Evolutionary conservation across 2,797 vertebrate genomes (phyloP), one percentile per base, ranked within the genome.

Genomic region (Urophycis tenuis): DNA sequence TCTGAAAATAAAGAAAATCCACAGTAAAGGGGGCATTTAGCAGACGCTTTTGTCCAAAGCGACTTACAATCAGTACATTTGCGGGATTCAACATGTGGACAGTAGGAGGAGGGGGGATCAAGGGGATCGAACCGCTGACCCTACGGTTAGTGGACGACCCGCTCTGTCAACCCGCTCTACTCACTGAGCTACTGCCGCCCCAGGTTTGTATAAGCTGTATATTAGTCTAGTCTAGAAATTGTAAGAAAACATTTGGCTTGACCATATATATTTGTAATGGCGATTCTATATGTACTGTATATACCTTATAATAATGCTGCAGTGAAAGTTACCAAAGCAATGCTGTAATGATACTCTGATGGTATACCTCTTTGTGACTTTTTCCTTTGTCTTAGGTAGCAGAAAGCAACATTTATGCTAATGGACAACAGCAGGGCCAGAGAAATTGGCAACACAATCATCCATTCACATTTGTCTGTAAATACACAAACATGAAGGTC

Each of bases 391-490:
- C 74, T 87, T 72, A 82, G 64, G 39, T 84, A 71, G 85, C 77
- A 93, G 22, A 92, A 80, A 60, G 88, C 11, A 30, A 91, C 0
- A 71, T 94, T 93, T 36, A 94, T 10, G 75, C 79, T 82, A 12
- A 92, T 0, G 6, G 93, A 93, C 22, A 93, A 74, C 1, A 86
- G 2, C 78, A 94, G 80, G 75, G 85, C 88, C 81, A 88, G 0
- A 19, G 80, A 85, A 9, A 82, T 78, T 33, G 91, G 6, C n/a
- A 0, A 2, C 81, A 92, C 25, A 19, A 64, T 73, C 9, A 76
- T 0, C 1, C 29, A 0, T n/a, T 31, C 1, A 60, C 53, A 60
- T 0, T 8, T 7, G 6, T 25, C 53, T 60, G 53, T 60, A 9
- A 60, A 25, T 7, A 25, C 53, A 60, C 53, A 60, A 60, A 25